Evolutionary conservation across 1,140 invertebrate species (phyloP).

Genomic region (Nephotettix cincticeps): DNA sequence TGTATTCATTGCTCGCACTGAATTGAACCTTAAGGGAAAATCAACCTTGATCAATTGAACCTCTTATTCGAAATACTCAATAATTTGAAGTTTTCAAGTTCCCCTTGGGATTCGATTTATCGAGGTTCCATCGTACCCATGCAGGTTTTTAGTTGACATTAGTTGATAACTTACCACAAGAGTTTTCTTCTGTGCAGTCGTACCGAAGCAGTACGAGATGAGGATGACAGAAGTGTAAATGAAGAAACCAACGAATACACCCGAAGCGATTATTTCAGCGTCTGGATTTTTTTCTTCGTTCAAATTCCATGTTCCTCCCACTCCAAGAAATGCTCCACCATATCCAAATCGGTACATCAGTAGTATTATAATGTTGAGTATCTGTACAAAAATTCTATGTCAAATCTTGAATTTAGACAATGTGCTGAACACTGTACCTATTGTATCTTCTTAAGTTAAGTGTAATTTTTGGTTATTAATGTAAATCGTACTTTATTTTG

Average conservation of each 20-base stretch:
- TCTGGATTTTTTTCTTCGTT: conserved; percentile 83
- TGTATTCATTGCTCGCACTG: too few species aligned
- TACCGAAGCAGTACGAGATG: conserved; percentile 61
- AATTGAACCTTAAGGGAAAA: too few species aligned
- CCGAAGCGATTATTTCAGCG: conserved; percentile 80
- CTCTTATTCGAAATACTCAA: too few species aligned
- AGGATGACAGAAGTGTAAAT: conserved; percentile 50
- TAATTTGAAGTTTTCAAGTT: too few species aligned
- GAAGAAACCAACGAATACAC: conserved; percentile 80
- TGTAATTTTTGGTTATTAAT: too few species aligned
- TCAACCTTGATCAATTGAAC: too few species aligned
- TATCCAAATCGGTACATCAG: conserved; percentile 80
- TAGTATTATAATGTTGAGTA: conserved; percentile 76
- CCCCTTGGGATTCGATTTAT: too few species aligned
- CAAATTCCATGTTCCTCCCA: conserved; percentile 85
- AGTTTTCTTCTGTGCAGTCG: conserved; percentile 67
- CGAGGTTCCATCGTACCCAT: too few species aligned
- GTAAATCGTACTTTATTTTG: too few species aligned
- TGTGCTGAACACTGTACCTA: too few species aligned
- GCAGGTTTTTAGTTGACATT: too few species aligned
- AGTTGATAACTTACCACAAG: conserved; percentile 53
- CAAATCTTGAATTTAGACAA: background rate
- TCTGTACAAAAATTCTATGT: conserved; percentile 52
- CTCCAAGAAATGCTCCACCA: conserved; percentile 75
- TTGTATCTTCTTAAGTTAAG: too few species aligned